Evolutionary conservation across 2,113 vertebrate genomes (phyloP), one percentile per base, ranked within the genome.

Genomic region (Carassius carassius): DNA sequence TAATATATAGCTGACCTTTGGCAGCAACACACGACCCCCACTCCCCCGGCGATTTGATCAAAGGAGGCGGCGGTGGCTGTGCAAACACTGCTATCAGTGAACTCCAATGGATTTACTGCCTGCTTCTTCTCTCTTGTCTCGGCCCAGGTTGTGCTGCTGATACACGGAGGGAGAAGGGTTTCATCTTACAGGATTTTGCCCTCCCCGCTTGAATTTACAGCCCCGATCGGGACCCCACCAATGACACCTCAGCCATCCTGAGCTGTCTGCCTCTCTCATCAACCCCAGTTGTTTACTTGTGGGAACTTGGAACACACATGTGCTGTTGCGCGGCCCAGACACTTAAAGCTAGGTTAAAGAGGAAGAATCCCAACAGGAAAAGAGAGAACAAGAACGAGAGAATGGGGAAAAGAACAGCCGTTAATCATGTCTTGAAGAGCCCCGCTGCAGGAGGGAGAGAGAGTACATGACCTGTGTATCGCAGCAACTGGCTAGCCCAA

Each of bases 1-100:
- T 95, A 94, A 95, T 95, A 95, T 95, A 95, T 95, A 94, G 94
- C 94, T 94, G 94, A 95, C 94, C 94, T 94, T 94, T 93, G 92
- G 93, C 94, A 94, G 93, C 92, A 92, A 93, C 93, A 94, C 94
- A 94, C 94, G 93, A 95, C 93, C 94, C 94, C 89, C 93, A 90
- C 94, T 92, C 93, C 93, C 93, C 92, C 85, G 87, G 91, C 91
- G 88, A 93, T 93, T 92, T 93, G 93, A 95, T 95, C 94, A 95
- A 95, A 95, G 95, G 92, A 94, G 93, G 92, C 90, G 91, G 91
- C 91, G 89, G 93, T 94, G 92, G 92, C 92, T 94, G 91, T 91
- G 92, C 93, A 95, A 94, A 94, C 93, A 94, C 90, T 92, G 75
- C 94, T 94, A 94, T 94, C 94, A 93, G 93, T 93, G 93, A 92